Evolutionary conservation across 2,797 vertebrate species (phyloP).

Genomic region (Sus cebifrons): DNA sequence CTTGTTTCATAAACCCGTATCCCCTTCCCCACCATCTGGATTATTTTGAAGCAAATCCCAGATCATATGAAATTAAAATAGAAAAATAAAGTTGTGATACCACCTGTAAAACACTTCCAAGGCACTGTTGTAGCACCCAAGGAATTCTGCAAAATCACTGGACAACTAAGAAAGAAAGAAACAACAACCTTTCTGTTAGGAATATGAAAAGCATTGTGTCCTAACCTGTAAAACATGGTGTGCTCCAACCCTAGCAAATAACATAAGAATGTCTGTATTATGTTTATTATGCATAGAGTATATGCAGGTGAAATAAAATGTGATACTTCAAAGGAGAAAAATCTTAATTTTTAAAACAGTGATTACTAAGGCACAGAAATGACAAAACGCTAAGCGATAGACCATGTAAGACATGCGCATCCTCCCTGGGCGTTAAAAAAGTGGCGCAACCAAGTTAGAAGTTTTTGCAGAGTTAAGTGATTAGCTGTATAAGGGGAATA

Average conservation of each 20-base stretch:
- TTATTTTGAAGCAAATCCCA: conserved; percentile 45
- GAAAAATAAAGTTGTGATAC: conserved; percentile 15
- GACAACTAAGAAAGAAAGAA: conserved; percentile 2
- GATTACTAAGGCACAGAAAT: conserved; percentile 3
- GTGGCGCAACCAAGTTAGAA: neutral
- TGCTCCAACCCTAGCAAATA: neutral
- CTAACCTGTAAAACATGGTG: neutral
- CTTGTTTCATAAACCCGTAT: neutral
- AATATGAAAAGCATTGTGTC: neutral
- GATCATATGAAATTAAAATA: neutral
- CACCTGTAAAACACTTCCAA: neutral
- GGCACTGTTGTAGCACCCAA: neutral
- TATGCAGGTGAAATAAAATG: neutral
- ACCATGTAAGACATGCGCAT: neutral
- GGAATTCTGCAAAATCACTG: neutral
- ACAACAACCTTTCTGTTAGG: neutral
- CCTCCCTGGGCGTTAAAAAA: neutral
- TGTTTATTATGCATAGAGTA: neutral
- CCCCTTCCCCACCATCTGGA: neutral
- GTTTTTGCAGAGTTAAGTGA: neutral
- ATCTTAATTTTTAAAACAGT: neutral
- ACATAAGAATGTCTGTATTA: neutral
- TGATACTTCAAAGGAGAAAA: neutral
- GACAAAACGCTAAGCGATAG: neutral
- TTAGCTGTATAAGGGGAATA: neutral